Evolutionary conservation across 2,113 vertebrate genomes (phyloP).

Genomic region (Mesembrinibis cayennensis): DNA sequence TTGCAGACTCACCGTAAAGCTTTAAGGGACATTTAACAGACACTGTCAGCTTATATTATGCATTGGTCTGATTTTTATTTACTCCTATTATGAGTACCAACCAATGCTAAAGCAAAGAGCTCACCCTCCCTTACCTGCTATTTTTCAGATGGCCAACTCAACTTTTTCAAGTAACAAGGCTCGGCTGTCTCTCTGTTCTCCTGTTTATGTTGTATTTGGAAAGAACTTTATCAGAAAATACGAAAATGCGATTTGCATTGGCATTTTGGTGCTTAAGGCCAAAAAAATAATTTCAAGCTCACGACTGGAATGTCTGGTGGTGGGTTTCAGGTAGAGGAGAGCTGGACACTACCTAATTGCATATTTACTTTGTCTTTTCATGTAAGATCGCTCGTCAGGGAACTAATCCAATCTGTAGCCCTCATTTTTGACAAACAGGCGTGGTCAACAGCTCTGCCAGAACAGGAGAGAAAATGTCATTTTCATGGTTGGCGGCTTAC

Average conservation of each 20-base stretch:
- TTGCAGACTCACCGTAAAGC: neutral
- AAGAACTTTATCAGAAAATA: neutral
- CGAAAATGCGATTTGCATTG: neutral
- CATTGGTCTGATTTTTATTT: neutral
- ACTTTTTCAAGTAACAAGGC: neutral
- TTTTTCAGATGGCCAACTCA: neutral
- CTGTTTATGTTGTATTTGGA: neutral
- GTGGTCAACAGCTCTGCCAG: neutral
- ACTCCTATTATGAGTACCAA: neutral
- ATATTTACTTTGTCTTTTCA: neutral
- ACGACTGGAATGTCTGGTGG: neutral
- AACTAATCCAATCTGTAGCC: neutral
- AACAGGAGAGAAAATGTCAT: neutral
- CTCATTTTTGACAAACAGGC: neutral
- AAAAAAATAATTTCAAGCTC: neutral
- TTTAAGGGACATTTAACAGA: neutral
- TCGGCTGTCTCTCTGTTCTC: rapidly evolving
- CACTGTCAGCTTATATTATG: neutral
- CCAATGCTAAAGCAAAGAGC: neutral
- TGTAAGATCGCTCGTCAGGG: neutral
- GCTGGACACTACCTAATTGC: neutral
- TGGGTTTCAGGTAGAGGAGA: neutral
- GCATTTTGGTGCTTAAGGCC: neutral
- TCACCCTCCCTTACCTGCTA: neutral
- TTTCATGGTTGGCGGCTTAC: neutral